phyloP scores from a whole-genome alignment of 1,140 invertebrate species.

The Drosophila elegans region DNA sequence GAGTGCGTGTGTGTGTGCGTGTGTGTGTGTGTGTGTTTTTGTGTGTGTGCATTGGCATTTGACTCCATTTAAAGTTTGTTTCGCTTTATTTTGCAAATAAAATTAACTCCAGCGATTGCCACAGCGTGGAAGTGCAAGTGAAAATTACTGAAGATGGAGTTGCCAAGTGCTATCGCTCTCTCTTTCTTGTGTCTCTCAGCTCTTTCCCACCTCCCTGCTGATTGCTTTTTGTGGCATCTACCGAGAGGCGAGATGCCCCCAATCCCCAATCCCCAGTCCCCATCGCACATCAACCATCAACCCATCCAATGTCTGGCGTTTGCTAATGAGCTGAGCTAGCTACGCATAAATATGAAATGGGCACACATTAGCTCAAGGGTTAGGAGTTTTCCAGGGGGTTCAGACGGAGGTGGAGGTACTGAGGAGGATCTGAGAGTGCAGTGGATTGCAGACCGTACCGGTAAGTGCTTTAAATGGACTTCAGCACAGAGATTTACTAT shows the following conservation, averaged over 20 bases:
- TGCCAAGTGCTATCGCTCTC: conserved; percentile 53
- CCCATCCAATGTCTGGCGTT: conserved; percentile 32
- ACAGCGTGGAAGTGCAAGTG: conserved; percentile 58
- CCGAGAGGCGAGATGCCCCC: conserved; percentile 6
- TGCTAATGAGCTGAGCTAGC: conserved; percentile 71
- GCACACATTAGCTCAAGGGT: conserved; percentile 73
- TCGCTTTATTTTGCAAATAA: conserved; percentile 84
- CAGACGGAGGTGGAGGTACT: neutral
- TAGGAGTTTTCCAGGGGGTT: conserved; percentile 1
- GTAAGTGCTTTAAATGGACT: conserved; percentile 16
- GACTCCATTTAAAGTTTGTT: conserved; percentile 83
- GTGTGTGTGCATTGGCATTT: conserved; percentile 72
- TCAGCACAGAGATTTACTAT: conserved; percentile 12
- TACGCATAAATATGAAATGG: conserved; percentile 77
- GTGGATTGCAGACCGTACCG: neutral
- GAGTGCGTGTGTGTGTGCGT: conserved; percentile 10
- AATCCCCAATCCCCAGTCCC: neutral
- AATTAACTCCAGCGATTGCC: conserved; percentile 72
- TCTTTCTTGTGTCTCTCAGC: conserved; percentile 9
- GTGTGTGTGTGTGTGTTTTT: conserved; percentile 37
- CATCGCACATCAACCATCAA: neutral
- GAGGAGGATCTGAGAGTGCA: conserved; percentile 12
- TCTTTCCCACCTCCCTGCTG: conserved; percentile 5
- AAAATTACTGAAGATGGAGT: conserved; percentile 63
- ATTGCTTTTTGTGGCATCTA: conserved; percentile 38